Evolutionary conservation across 1,140 invertebrate species (phyloP).

Genomic region (Calliopsis andreniformis): DNA sequence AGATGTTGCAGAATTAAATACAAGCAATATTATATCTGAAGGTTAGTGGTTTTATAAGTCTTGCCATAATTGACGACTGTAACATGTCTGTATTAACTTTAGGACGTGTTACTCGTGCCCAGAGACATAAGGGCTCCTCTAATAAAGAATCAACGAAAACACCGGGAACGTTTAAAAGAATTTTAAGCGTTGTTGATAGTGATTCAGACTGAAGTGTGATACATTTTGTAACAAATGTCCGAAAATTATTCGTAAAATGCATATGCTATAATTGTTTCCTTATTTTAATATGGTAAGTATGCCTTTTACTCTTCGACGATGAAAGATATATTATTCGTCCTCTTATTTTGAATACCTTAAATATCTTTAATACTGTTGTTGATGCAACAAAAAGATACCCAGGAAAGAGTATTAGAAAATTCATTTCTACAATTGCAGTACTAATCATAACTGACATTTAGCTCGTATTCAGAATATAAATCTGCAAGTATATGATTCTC

Average conservation of each 20-base stretch:
- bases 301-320: slow-evolving; percentile 2
- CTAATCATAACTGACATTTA: no score
- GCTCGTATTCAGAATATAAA: no score
- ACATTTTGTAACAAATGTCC: not conserved
- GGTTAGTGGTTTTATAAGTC: slow-evolving; percentile 57
- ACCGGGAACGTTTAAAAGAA: slow-evolving; percentile 57
- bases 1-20: slow-evolving; percentile 70
- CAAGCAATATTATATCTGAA: slow-evolving; percentile 71
- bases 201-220: slow-evolving; percentile 70
- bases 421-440: no score
- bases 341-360: no score
- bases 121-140: slow-evolving; percentile 47
- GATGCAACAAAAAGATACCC: no score
- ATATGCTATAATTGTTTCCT: slow-evolving; percentile 4
- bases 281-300: slow-evolving; percentile 31
- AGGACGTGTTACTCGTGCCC: slow-evolving; percentile 74
- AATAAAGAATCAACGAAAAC: slow-evolving; percentile 36
- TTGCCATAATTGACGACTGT: slow-evolving; percentile 6
- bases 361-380: no score
- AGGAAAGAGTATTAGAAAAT: no score
- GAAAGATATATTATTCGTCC: not conserved
- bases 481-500: no score
- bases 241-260: slow-evolving; percentile 6
- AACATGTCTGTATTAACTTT: slow-evolving; percentile 43
- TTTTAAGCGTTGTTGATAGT: slow-evolving; percentile 72